A percentile compares a stretch with the other conserved stretches of the same genome.
Conservation (phyloP, 2,113 vertebrate genomes). For the Pica pica region DNA sequence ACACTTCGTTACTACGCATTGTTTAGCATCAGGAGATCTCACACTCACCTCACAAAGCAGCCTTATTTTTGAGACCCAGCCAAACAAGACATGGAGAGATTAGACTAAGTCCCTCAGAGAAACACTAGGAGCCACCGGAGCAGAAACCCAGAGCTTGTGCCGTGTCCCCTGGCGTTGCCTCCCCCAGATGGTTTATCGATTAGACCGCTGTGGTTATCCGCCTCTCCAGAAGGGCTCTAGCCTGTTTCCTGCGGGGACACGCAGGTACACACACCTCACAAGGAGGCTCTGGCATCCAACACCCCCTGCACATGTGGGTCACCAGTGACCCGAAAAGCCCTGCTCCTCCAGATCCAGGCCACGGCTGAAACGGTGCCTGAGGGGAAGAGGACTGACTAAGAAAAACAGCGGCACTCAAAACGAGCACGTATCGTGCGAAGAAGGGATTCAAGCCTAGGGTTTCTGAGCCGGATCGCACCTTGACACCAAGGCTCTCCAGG, state of each 20-base stretch:
- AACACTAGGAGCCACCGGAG: background rate
- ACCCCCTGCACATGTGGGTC: background rate
- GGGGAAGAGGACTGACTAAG: background rate
- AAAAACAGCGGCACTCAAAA: background rate
- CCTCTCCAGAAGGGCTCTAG: background rate
- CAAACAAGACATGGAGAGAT: rapidly evolving
- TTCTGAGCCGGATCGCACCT: background rate
- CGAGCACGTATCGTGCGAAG: background rate
- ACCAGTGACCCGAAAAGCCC: rapidly evolving
- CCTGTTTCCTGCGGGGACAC: background rate
- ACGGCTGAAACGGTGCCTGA: background rate
- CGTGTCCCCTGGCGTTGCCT: background rate
- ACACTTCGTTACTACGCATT: background rate
- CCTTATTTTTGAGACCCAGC: background rate
- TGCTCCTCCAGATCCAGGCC: background rate
- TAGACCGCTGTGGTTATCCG: background rate
- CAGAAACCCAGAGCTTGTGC: background rate
- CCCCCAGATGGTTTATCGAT: rapidly evolving
- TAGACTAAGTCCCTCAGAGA: background rate
- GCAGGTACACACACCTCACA: background rate
- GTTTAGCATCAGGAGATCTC: background rate
- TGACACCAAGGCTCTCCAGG: background rate
- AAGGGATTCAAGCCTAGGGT: constrained; percentile 5
- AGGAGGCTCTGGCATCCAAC: background rate
- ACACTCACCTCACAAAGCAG: background rate